Evolutionary conservation across 2,888 invertebrate genomes (phyloP).

Genomic region (Thumatha senex): DNA sequence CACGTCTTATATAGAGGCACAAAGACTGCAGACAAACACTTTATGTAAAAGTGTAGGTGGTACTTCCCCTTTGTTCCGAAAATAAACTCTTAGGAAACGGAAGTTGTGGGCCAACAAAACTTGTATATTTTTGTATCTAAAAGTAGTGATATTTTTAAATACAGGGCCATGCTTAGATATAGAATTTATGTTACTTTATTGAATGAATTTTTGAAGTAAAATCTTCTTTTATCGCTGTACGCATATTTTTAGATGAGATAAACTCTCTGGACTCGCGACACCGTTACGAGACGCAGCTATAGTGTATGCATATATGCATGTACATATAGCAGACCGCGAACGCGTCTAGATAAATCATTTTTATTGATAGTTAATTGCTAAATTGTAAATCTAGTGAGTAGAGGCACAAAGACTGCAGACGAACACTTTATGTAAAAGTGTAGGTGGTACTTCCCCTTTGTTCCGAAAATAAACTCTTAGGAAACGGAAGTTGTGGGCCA

Average conservation of each 20-base stretch:
- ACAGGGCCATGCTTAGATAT: constrained; percentile 5
- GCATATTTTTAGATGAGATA: no score
- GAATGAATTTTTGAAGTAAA: no score
- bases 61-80: constrained; percentile 40
- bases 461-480: constrained; percentile 36
- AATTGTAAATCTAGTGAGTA: no score
- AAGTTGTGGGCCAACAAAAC: constrained; percentile 27
- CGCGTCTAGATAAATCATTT: no score
- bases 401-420: constrained; percentile 40
- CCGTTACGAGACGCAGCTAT: no score
- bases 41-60: constrained; percentile 41
- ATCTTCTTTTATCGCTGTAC: no score
- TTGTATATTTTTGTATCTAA: constrained; percentile 36
- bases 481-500: constrained; percentile 37
- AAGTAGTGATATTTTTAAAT: constrained; percentile 14
- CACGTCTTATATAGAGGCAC: constrained; percentile 30
- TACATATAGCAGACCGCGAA: no score
- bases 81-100: constrained; percentile 39
- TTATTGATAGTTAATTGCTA: no score
- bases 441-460: constrained; percentile 40
- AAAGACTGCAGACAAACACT: constrained; percentile 42
- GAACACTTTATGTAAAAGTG: constrained; percentile 44
- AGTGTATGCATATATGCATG: no score
- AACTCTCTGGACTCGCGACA: no score
- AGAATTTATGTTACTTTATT: no score